Evolutionary conservation across 1,140 invertebrate genomes (phyloP).

Genomic region (Macrobrachium rosenbergii): DNA sequence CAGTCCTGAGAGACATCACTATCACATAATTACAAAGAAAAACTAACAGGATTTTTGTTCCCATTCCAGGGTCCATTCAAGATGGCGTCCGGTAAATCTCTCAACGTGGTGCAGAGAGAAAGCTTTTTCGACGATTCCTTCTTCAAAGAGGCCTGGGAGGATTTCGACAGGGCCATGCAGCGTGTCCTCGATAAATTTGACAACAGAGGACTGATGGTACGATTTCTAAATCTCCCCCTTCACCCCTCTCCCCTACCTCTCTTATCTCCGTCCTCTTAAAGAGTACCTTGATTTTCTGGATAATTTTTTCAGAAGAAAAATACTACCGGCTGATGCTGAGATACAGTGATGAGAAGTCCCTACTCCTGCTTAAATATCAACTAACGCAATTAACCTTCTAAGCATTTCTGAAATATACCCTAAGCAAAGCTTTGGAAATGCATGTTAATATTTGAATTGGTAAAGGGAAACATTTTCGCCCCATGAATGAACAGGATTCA

Average conservation of each 20-base stretch:
- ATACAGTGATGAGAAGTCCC: too few species aligned
- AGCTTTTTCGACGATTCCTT: constrained; percentile 58
- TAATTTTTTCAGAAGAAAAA: too few species aligned
- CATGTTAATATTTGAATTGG: too few species aligned
- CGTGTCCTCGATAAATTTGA: constrained; percentile 38
- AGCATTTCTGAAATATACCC: too few species aligned
- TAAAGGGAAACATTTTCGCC: too few species aligned
- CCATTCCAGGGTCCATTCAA: neutral
- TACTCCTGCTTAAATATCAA: too few species aligned
- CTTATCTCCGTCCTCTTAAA: neutral
- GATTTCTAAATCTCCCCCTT: neutral
- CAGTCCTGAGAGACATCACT: neutral
- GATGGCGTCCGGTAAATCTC: constrained; percentile 35
- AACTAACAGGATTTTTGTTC: neutral
- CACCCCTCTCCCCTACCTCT: neutral
- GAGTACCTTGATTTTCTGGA: neutral
- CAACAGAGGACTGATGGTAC: constrained; percentile 39
- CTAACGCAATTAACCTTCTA: too few species aligned
- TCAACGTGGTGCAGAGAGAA: constrained; percentile 43
- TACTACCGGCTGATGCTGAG: too few species aligned
- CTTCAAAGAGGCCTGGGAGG: constrained; percentile 54
- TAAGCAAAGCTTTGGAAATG: too few species aligned
- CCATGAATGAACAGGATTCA: too few species aligned
- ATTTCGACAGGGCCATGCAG: constrained; percentile 58
- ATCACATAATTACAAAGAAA: neutral